Evolutionary conservation across 2,113 vertebrate species (phyloP).

Genomic region (Vulpes ferrilata): DNA sequence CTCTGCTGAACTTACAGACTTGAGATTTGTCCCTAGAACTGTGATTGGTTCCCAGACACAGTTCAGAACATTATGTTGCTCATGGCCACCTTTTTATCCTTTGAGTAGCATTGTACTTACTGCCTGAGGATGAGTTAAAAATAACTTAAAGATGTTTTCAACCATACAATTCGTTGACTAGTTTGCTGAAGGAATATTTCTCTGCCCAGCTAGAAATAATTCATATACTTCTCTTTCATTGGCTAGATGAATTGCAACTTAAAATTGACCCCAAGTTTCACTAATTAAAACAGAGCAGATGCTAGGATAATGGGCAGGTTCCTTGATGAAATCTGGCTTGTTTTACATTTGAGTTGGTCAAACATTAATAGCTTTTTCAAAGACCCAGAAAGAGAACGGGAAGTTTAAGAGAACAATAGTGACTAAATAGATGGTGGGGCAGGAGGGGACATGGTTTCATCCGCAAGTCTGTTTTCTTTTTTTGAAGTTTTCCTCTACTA

Average conservation of each 20-base stretch:
- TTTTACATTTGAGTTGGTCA: not conserved
- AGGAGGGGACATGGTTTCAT: not conserved
- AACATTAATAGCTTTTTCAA: not conserved
- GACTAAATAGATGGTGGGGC: not conserved
- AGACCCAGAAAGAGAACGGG: not conserved
- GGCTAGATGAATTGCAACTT: slow-evolving; percentile 21
- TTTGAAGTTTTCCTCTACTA: slow-evolving; percentile 21
- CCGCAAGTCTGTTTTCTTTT: slow-evolving; percentile 6
- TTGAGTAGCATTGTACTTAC: not conserved
- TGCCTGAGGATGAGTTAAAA: not conserved
- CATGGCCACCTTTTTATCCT: not conserved
- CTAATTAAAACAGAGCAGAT: slow-evolving; percentile 61
- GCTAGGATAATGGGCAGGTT: slow-evolving; percentile 40
- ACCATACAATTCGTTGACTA: not conserved
- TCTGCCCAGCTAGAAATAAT: slow-evolving; percentile 30
- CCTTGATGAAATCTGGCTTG: slow-evolving; percentile 18
- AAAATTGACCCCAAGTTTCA: slow-evolving; percentile 59
- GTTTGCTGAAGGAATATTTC: slow-evolving; percentile 36
- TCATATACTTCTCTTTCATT: slow-evolving; percentile 11
- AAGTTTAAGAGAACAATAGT: not conserved
- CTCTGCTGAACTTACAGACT: not conserved
- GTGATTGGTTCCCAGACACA: not conserved
- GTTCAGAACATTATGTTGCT: not conserved
- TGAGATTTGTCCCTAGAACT: not conserved
- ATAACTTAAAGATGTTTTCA: not conserved